Conservation (phyloP, 2,113 vertebrate species). For the Spermophilus dauricus region DNA sequence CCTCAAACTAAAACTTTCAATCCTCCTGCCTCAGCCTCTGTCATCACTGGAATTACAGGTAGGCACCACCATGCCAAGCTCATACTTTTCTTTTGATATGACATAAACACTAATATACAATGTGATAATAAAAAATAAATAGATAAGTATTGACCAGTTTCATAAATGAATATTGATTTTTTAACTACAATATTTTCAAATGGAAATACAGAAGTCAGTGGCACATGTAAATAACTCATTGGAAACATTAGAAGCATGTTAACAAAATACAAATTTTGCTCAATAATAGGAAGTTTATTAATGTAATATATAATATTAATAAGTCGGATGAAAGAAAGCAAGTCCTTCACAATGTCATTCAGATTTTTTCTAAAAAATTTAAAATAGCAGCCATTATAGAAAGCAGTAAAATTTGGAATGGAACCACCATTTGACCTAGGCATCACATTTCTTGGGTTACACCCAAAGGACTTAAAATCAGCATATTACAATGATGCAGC, state of each 20-base stretch:
- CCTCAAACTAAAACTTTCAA: neutral
- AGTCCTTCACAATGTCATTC: neutral
- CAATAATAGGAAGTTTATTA: neutral
- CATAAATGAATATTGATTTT: neutral
- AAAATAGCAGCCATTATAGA: no score
- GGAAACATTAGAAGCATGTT: neutral
- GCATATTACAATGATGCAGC: no score
- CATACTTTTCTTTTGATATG: neutral
- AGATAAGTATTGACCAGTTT: neutral
- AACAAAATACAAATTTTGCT: neutral
- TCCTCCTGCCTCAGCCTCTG: neutral
- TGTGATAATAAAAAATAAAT: neutral
- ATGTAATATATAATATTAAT: neutral
- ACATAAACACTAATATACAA: neutral
- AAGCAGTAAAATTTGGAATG: no score
- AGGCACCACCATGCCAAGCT: neutral
- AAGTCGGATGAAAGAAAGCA: neutral
- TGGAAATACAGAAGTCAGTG: neutral
- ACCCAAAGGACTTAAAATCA: no score
- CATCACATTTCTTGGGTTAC: no score
- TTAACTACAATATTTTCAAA: neutral
- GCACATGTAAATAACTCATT: neutral
- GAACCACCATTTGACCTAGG: no score
- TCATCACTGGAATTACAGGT: neutral
- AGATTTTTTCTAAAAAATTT: neutral